Evolutionary conservation across 1,140 invertebrate genomes (phyloP), one percentile per base, ranked within the genome.

Genomic region (Hyposmocoma kahamanoa): DNA sequence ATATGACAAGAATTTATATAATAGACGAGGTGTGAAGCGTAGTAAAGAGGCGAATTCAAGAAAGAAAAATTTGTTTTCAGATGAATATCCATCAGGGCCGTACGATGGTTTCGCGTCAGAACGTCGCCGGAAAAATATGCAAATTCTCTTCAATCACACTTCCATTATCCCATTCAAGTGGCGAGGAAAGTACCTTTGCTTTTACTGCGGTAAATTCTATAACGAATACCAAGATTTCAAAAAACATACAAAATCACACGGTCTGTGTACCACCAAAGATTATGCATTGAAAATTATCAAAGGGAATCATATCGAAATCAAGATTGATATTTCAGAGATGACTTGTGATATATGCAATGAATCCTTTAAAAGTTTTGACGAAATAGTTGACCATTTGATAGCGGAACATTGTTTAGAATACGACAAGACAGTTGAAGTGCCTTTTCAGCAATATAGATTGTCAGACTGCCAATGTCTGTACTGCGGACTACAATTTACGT

Each of bases 31-130:
- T n/a, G n/a, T n/a, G n/a, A n/a, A n/a, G n/a, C n/a, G n/a, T n/a
- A n/a, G n/a, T n/a, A n/a, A n/a, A n/a, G n/a, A n/a, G n/a, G n/a
- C n/a, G n/a, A n/a, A n/a, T n/a, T n/a, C n/a, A n/a, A n/a, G n/a
- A n/a, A n/a, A n/a, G n/a, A n/a, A n/a, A n/a, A n/a, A n/a, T 83
- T 80, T 77, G 48, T 79, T 81, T 78, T 69, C 79, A 83, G 79
- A 74, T 83, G 65, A 67, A 62, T 43, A 57, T 42, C 46, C 56
- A 22, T 59, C 63, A 52, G 57, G 47, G 43, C 67, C 61, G 58
- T 65, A 67, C 67, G 69, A 66, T 43, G 50, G 59, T 47, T 68
- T 50, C 59, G 62, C 62, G 42, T 70, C 72, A 66, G 65, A 75
- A 56, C 61, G 62, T 34, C 56, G 72, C 50, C 43, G 76, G 55